Conservation (phyloP, 2,797 vertebrate species). For the Coregonus ussuriensis region DNA sequence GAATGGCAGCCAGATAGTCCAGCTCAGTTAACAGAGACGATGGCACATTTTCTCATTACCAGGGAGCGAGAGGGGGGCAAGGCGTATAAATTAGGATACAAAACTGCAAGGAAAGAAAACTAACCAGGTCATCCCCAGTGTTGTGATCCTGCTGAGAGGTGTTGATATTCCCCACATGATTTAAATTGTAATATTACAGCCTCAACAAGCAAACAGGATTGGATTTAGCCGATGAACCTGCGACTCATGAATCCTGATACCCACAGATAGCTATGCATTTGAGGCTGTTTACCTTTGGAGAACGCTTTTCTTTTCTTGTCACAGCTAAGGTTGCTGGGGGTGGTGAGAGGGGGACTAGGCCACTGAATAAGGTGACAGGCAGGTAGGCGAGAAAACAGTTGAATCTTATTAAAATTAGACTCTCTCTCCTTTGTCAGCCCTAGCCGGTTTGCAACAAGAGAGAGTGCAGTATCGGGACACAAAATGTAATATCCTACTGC, state of each 20-base stretch:
- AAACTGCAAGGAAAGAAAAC: constrained; percentile 77
- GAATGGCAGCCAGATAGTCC: constrained; percentile 66
- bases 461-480: not conserved
- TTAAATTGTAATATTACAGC: constrained; percentile 74
- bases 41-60: constrained; percentile 77
- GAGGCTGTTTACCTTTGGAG: not conserved
- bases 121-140: constrained; percentile 69
- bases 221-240: constrained; percentile 29
- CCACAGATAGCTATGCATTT: constrained; percentile 33
- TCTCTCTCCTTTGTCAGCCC: not conserved
- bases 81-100: constrained; percentile 70
- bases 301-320: constrained; percentile 36
- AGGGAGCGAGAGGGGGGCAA: constrained; percentile 49
- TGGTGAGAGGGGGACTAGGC: too few species aligned
- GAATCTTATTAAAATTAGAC: not conserved
- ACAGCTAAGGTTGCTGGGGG: constrained; percentile 24
- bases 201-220: constrained; percentile 52
- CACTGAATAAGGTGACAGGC: too few species aligned
- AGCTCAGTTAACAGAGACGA: constrained; percentile 74
- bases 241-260: constrained; percentile 45
- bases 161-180: constrained; percentile 55
- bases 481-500: not conserved
- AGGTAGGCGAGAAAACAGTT: too few species aligned
- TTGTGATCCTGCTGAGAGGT: constrained; percentile 57
- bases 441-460: not conserved